Evolutionary conservation across 1,140 invertebrate species (phyloP).

Genomic region (Camponotus pennsylvanicus): DNA sequence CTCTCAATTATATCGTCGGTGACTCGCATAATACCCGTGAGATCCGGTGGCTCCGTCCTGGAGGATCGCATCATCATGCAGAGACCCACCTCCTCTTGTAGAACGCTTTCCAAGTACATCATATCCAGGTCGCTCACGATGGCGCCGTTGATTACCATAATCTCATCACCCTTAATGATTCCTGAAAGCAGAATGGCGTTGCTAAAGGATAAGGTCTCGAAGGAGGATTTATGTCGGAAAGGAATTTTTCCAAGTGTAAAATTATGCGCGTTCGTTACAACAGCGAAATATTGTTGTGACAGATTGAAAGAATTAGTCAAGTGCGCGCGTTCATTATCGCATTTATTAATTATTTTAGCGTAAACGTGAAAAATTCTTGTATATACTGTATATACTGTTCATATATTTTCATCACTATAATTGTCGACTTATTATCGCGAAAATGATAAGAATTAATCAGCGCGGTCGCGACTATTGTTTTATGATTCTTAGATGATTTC

Average conservation of each 20-base stretch:
- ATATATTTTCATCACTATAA: conserved; percentile 13
- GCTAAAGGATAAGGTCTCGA: neutral
- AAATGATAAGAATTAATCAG: neutral
- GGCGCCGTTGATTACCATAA: conserved; percentile 99
- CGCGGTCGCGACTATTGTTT: neutral
- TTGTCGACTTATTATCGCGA: neutral
- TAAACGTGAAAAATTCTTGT: neutral
- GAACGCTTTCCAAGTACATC: conserved; percentile 98
- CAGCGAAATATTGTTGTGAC: neutral
- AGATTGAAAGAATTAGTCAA: too few species aligned
- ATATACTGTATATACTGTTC: neutral
- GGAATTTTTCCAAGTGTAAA: neutral
- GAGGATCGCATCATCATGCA: conserved; percentile 99
- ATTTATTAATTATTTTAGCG: neutral
- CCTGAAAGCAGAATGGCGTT: conserved; percentile 87
- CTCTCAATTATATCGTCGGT: conserved; percentile 98
- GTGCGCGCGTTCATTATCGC: too few species aligned
- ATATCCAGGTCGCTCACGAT: conserved; percentile 99
- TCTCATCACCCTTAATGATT: conserved; percentile 98
- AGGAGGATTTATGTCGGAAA: neutral
- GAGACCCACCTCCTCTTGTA: conserved; percentile 97
- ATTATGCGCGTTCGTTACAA: neutral
- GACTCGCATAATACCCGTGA: conserved; percentile 92
- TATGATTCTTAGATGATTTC: neutral
- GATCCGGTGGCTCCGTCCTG: conserved; percentile 96